Conservation (phyloP, 1,140 invertebrate genomes). For the Drosophila orosa region DNA sequence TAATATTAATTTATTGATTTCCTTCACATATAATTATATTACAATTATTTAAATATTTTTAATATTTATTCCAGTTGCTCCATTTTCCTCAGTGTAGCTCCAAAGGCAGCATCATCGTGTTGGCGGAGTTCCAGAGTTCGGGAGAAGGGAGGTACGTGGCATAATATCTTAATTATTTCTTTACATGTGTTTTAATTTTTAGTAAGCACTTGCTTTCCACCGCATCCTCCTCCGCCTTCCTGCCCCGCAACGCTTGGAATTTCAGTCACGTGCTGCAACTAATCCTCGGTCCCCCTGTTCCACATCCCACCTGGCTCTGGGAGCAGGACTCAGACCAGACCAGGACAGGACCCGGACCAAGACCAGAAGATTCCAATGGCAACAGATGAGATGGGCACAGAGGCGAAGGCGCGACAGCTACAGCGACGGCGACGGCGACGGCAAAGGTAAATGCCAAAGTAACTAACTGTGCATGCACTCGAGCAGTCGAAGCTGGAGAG, state of each 20-base stretch:
- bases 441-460: conserved; percentile 73
- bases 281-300: conserved; percentile 44
- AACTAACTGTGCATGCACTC: conserved; percentile 65
- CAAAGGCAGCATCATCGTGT: neutral
- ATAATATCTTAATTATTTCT: conserved; percentile 82
- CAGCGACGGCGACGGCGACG: conserved; percentile 21
- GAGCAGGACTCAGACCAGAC: neutral
- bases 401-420: conserved; percentile 2
- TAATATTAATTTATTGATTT: too few relatives aligned
- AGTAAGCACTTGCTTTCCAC: conserved; percentile 61
- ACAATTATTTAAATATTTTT: neutral
- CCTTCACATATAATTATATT: too few relatives aligned
- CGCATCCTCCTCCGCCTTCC: neutral
- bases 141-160: conserved; percentile 41
- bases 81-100: neutral
- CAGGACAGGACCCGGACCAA: conserved; percentile 1
- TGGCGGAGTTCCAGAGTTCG: neutral
- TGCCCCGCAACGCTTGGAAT: conserved; percentile 47
- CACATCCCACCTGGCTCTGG: neutral
- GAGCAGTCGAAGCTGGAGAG: conserved; percentile 10
- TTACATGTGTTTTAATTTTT: conserved; percentile 82
- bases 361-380: conserved; percentile 42
- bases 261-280: conserved; percentile 80
- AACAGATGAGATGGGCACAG: conserved; percentile 62
- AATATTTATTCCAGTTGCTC: accelerated